Base-by-base conservation (phyloP, 2,797 vertebrate species). In the Mycteria americana region DNA sequence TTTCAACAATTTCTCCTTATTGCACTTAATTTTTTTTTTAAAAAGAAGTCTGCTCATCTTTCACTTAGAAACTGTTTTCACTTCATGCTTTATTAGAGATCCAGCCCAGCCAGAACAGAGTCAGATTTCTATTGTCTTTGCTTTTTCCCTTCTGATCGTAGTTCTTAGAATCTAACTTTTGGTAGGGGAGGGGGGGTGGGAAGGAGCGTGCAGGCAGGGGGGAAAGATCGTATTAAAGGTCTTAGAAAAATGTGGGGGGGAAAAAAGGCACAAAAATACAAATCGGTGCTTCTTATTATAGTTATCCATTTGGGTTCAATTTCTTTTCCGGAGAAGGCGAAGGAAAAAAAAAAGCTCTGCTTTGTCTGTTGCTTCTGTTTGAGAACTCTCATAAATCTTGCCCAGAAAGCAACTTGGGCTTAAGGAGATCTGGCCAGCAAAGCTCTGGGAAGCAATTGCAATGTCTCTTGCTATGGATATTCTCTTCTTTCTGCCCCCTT, bases 1-100 rank as follows among this genome's bases (percentile, higher is more conserved):
- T 98, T 98, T 98, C 98, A 98, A 98, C 98, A 98, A 98, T 99
- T 97, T 98, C 97, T 96, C 82, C 96, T 97, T 97, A 98, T 97
- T 98, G 93, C 96, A 96, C 95, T 97, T 97, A 92, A 77, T 97
- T 96, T 97, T 96, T 84, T 83, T 86, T 92, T 65, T 85, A 72
- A 2, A 50, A 77, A 95, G 75, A 59, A 95, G 89, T 77, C 95
- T 95, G 93, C 93, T 86, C 68, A 31, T 85, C 86, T 95, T 97
- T 97, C 89, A 89, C 94, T 97, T 72, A 68, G 59, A 86, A 96
- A 97, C 93, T 97, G 93, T 97, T 93, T 95, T 94, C 92, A 70
- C 63, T 88, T 78, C 94, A 85, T 92, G 93, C 86, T 96, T 97
- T 97, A 95, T 96, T 77, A 83, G 93, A 95, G 85, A 81, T 87